phyloP scores from a whole-genome alignment of 2,113 vertebrate genomes.

The Corythoichthys haematopterus region DNA sequence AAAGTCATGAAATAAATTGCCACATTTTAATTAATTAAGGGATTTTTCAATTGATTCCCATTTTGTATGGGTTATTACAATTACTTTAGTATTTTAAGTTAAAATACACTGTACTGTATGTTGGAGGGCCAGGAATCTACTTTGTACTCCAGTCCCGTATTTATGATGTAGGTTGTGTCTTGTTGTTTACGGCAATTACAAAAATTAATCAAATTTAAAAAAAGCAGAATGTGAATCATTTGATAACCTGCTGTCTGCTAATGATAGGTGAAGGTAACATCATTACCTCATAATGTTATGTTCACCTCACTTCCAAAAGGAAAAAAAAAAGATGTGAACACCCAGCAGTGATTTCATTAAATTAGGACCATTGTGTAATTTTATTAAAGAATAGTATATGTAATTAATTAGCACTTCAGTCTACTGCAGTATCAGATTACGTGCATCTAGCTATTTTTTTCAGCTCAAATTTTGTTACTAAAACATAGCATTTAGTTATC shows the following conservation, averaged over 20 bases:
- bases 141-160: not conserved
- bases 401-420: constrained; percentile 23
- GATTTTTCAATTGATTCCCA: no score
- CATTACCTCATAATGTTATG: constrained; percentile 39
- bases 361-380: constrained; percentile 41
- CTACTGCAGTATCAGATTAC: constrained; percentile 14
- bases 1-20: not conserved
- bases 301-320: constrained; percentile 20
- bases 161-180: constrained; percentile 7
- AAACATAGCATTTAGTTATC: no score
- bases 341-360: constrained; percentile 31
- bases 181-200: constrained; percentile 38
- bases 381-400: constrained; percentile 29
- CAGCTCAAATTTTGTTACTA: no score
- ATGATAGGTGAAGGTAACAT: constrained; percentile 49
- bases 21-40: no score
- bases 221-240: constrained; percentile 37
- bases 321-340: constrained; percentile 35
- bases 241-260: constrained; percentile 57
- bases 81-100: no score
- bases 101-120: no score
- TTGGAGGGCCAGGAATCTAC: no score
- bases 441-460: constrained; percentile 6
- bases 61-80: no score
- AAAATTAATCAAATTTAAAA: constrained; percentile 37